phyloP scores from a whole-genome alignment of 2,113 vertebrate species.

The Eretmochelys imbricata region DNA sequence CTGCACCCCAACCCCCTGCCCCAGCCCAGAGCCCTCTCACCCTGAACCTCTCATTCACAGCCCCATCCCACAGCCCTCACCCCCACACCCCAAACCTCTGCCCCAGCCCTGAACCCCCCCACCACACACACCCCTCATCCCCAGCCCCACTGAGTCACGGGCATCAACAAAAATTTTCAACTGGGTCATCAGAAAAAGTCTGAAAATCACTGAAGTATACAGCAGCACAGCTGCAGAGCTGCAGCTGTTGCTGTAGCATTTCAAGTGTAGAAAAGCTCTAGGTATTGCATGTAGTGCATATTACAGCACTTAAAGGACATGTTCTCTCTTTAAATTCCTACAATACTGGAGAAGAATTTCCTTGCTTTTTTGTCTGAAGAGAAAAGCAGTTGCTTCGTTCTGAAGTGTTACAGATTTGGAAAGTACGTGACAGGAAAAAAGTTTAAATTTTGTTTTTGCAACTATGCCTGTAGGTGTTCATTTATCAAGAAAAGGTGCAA shows the following conservation, averaged over 20 bases:
- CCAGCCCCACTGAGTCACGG: too few relatives aligned
- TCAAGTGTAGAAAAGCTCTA: not conserved
- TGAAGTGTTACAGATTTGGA: not conserved
- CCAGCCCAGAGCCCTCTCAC: too few relatives aligned
- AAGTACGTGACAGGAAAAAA: not conserved
- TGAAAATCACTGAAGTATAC: not conserved
- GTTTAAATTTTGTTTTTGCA: not conserved
- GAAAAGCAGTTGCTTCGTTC: not conserved
- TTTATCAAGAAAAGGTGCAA: not conserved
- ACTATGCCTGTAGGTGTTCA: not conserved
- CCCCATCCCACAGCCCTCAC: too few relatives aligned
- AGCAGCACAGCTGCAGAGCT: too few relatives aligned
- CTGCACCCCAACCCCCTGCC: too few relatives aligned
- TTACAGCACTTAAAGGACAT: not conserved
- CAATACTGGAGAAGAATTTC: not conserved
- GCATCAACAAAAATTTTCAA: too few relatives aligned
- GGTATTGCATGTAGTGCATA: not conserved
- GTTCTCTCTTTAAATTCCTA: not conserved
- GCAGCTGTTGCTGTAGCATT: not conserved
- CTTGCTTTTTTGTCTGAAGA: not conserved
- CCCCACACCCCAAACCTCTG: too few relatives aligned
- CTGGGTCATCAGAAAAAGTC: too few relatives aligned
- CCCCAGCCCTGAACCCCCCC: too few relatives aligned
- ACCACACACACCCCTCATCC: too few relatives aligned
- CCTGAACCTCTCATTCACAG: too few relatives aligned